Percentiles rank a stretch among this genome's conserved stretches.
phyloP scores from a whole-genome alignment of 2,113 vertebrate genomes.

The Dipodomys spectabilis region DNA sequence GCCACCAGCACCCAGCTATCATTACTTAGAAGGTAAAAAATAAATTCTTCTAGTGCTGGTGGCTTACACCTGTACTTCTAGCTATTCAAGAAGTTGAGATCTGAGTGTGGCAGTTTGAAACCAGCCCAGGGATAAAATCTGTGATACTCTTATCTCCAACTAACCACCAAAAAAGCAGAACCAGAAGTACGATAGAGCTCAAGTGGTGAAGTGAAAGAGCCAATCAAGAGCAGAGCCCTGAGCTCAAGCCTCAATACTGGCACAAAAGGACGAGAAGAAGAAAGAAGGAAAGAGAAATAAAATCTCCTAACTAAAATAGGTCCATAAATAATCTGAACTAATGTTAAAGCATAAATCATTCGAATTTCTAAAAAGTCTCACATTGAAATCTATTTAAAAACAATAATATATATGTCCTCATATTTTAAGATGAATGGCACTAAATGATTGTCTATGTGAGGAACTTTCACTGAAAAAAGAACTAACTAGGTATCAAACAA shows the following conservation, averaged over 20 bases:
- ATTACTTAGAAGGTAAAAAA: background rate
- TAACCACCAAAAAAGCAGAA: too few relatives aligned
- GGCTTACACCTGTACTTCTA: too few relatives aligned
- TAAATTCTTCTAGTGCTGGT: background rate
- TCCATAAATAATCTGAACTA: background rate
- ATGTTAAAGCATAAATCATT: background rate
- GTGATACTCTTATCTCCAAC: too few relatives aligned
- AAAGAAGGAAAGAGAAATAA: background rate
- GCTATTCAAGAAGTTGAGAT: too few relatives aligned
- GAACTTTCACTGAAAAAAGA: constrained; percentile 25
- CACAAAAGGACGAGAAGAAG: too few relatives aligned
- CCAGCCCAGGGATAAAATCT: too few relatives aligned
- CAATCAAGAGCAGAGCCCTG: too few relatives aligned
- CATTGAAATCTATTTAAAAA: background rate
- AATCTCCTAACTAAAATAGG: background rate
- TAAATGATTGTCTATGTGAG: background rate
- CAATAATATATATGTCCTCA: background rate
- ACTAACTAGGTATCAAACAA: background rate
- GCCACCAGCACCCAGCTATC: too few relatives aligned
- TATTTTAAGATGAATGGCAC: background rate
- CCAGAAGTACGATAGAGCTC: too few relatives aligned
- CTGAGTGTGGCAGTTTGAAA: too few relatives aligned
- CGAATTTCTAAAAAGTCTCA: background rate
- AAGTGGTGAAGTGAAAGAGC: too few relatives aligned
- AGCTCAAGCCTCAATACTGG: too few relatives aligned